Evolutionary conservation across 2,888 invertebrate species (phyloP), one percentile per base, ranked within the genome.

Genomic region (Hirtodrosophila cameraria): DNA sequence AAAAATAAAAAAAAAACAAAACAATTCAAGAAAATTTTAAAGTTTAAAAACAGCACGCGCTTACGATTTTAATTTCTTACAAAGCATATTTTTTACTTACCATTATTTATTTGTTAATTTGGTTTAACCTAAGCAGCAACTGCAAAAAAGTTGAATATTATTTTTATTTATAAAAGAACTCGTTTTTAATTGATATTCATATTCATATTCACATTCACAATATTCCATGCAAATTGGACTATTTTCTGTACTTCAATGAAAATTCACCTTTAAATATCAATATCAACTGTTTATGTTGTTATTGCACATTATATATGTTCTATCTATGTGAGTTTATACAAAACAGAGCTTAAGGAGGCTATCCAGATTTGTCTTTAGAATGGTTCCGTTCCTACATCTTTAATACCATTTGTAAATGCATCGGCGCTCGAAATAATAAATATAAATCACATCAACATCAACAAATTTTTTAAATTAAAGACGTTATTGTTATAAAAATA

Each of bases 1-100:
- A 57, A 69, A 20, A 46, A n/a, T n/a, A n/a, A n/a, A n/a, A n/a
- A n/a, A n/a, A n/a, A n/a, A n/a, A n/a, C n/a, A n/a, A n/a, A 59
- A 33, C 38, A 64, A 33, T 16, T 42, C 25, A 72, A 72, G 33
- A 46, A 38, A 66, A 27, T 46, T 42, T 60, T 49, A n/a, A 46
- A 36, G 6, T 23, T 5, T 23, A 46, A 55, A 53, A 62, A 49
- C 12, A 53, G 85, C 78, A 85, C 78, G 86, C 86, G 83, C 78
- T 78, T 84, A 46, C 8, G 59, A n/a, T 50, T 72, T 39, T 45
- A 49, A 55, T 25, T 53, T 39, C 23, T 33, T 39, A 8, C 20
- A 16, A 42, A 13, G 36, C 42, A 23, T 64, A 55, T 28, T n/a
- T n/a, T 64, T 68, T 6, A 20, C 28, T 67, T 52, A 11, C 9